These are phyloP conservation scores for Bucco capensis DNA, from an alignment of 2,113 vertebrate species.

Conservation along the genomic window DNA sequence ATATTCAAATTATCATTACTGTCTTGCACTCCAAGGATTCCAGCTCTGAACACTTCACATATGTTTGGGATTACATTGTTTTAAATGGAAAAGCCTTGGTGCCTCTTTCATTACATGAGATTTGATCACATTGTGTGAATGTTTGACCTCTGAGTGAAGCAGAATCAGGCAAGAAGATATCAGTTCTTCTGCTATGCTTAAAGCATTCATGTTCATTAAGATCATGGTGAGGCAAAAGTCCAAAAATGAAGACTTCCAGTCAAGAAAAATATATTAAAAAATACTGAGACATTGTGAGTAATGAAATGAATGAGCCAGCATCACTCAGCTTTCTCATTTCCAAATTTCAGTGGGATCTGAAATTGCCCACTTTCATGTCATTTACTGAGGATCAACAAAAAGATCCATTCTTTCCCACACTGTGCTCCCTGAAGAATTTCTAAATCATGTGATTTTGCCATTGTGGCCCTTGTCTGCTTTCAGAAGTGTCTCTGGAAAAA, in stretches of 20 bases:
- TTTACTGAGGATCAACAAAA: constrained; percentile 7
- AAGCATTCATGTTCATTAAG: background rate
- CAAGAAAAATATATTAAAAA: background rate
- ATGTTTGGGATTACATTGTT: background rate
- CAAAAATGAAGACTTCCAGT: background rate
- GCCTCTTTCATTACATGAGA: background rate
- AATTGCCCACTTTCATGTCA: background rate
- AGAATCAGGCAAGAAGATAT: background rate
- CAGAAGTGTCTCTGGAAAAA: constrained; percentile 15
- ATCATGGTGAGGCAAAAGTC: background rate
- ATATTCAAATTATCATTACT: background rate
- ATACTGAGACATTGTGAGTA: background rate
- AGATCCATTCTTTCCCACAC: background rate
- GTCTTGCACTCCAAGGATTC: background rate
- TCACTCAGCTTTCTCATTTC: constrained; percentile 39
- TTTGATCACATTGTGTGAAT: background rate
- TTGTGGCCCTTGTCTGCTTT: background rate
- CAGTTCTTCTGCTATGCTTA: background rate
- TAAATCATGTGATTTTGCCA: background rate
- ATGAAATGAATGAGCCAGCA: constrained; percentile 13
- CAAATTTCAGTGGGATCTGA: constrained; percentile 14
- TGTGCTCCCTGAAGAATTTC: background rate
- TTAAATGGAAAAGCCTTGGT: background rate
- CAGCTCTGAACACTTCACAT: background rate
- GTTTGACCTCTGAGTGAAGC: background rate